Conservation (phyloP, 2,888 invertebrate genomes). For the Labia minor region DNA sequence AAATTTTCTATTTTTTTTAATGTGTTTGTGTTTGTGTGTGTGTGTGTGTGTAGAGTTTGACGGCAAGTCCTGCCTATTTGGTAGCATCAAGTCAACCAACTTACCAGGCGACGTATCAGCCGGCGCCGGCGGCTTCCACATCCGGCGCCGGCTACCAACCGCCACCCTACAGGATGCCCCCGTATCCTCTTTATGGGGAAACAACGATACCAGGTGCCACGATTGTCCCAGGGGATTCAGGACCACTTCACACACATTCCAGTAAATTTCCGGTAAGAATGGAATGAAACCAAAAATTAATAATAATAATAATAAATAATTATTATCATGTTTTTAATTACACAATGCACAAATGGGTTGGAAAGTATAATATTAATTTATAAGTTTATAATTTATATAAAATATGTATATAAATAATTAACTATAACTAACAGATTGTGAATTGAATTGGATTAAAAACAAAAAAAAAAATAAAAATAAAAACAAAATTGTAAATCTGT, state of each 20-base stretch:
- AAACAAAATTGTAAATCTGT: too few relatives aligned
- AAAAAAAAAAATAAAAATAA: too few relatives aligned
- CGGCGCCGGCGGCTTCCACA: constrained; percentile 16
- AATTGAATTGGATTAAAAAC: too few relatives aligned
- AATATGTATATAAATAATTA: too few relatives aligned
- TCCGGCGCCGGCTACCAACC: constrained; percentile 30
- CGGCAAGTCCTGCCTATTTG: background rate
- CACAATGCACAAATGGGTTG: too few relatives aligned
- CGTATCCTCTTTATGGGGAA: constrained; percentile 50
- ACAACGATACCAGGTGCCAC: constrained; percentile 40
- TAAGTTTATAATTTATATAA: too few relatives aligned
- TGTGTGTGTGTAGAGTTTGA: background rate
- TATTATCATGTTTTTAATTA: background rate
- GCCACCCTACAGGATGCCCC: constrained; percentile 58
- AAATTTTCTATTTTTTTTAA: too few relatives aligned
- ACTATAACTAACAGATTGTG: too few relatives aligned
- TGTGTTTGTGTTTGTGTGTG: background rate
- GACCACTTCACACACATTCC: constrained; percentile 60
- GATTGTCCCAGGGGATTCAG: constrained; percentile 33
- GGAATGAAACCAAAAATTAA: background rate
- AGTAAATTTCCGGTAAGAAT: constrained; percentile 67
- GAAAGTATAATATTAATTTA: too few relatives aligned
- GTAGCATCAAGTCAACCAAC: background rate
- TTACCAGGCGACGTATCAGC: background rate
- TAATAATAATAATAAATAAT: background rate